Evolutionary conservation across 2,113 vertebrate species (phyloP).

Genomic region (Laterallus jamaicensis): DNA sequence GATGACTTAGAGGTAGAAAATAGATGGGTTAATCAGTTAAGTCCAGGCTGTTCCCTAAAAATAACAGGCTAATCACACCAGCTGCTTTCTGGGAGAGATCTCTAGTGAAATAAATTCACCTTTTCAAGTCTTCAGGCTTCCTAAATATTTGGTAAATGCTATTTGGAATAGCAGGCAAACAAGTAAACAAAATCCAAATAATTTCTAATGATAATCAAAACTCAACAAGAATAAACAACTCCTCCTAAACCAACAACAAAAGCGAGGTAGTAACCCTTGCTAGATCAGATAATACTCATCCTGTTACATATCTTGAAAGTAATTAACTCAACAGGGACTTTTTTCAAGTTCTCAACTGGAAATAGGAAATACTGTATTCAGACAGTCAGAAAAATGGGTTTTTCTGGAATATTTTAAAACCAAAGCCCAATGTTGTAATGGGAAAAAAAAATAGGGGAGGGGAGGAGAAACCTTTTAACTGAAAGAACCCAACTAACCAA

Average conservation of each 20-base stretch:
- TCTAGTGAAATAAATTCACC: neutral
- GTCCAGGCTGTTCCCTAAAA: neutral
- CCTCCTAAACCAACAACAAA: neutral
- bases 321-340: neutral
- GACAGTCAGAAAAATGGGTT: neutral
- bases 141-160: neutral
- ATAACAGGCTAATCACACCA: neutral
- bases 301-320: neutral
- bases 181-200: neutral
- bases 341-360: neutral
- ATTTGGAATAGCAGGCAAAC: neutral
- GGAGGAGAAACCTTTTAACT: neutral
- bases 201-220: neutral
- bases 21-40: neutral
- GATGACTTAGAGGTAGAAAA: neutral
- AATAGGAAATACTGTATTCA: neutral
- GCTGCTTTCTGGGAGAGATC: neutral
- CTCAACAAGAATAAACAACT: neutral
- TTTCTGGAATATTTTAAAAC: neutral
- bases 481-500: neutral
- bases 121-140: neutral
- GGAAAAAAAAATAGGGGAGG: neutral
- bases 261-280: neutral
- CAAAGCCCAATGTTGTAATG: neutral
- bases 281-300: neutral